A percentile compares a stretch with the other conserved stretches of the same genome.
Conservation (phyloP, 2,797 vertebrate species). For the Manis crassicaudata region DNA sequence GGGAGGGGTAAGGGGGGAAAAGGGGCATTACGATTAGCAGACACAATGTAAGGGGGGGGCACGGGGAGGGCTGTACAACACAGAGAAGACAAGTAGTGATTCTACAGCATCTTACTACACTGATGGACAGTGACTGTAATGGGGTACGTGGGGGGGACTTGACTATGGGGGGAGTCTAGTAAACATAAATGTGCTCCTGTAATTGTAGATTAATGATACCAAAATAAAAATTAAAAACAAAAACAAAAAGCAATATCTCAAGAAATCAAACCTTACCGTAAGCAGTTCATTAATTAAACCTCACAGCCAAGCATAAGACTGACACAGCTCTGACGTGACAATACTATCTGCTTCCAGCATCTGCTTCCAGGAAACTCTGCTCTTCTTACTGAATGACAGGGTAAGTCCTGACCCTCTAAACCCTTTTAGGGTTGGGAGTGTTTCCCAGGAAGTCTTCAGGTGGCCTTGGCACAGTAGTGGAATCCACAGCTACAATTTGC, state of each 20-base stretch:
- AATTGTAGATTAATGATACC: too few relatives aligned
- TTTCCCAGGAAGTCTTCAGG: conserved; percentile 21
- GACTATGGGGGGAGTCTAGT: too few relatives aligned
- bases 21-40: too few relatives aligned
- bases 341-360: conserved; percentile 17
- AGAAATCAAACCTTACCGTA: conserved; percentile 48
- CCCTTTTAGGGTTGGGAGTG: background rate
- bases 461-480: conserved; percentile 18
- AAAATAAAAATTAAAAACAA: too few relatives aligned
- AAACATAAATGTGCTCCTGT: too few relatives aligned
- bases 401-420: conserved; percentile 3
- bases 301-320: conserved; percentile 52
- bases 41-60: too few relatives aligned
- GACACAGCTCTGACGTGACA: conserved; percentile 50
- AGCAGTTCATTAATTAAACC: conserved; percentile 70
- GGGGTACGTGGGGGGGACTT: too few relatives aligned
- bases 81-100: too few relatives aligned
- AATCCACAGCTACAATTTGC: conserved; percentile 3
- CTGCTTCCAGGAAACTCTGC: conserved; percentile 48
- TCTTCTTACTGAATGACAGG: conserved; percentile 35
- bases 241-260: background rate
- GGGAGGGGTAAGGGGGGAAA: too few relatives aligned
- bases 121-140: too few relatives aligned
- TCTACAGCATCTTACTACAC: too few relatives aligned
- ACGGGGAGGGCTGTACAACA: too few relatives aligned